Base-by-base conservation (phyloP, 2,888 invertebrate species). In the Idaea straminata region DNA sequence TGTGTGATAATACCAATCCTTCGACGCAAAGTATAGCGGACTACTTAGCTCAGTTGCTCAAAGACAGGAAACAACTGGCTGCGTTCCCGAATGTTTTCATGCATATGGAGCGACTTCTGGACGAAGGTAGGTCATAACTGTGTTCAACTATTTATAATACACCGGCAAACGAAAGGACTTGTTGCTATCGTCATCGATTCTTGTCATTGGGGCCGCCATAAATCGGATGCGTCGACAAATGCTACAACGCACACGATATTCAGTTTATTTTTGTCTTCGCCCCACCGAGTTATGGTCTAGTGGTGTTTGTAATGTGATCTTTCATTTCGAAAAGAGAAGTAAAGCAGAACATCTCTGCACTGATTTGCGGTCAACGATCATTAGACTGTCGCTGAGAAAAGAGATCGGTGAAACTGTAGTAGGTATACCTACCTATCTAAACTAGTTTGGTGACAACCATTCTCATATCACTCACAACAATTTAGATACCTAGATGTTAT, bases 61-160 rank as follows among this genome's bases (percentile, higher is more conserved):
- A 99, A 96, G 99, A 99, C 96, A 98, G 99, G 95, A 99, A 99
- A 95, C 99, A 99, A 95, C 95, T 99, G 92, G 98, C 98, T 87
- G 99, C 99, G 89, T 99, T 99, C 94, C 99, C 99, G 82, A 99
- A 99, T 95, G 98, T 99, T 93, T 99, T 99, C 95, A 96, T 98
- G 94, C 99, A 99, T 95, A 96, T 99, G 92, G 99, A 99, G 94
- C 96, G 99, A 92, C 96, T 99, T 85, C 95, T 99, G 89, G 99
- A 99, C 92, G 99, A 99, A 97, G 99, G 99, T 99, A 95, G 84
- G 92, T 87, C 78, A 81, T 81, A 84, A 84, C 84, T 72, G 70
- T 77, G 77, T 80, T 66, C 62, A 74, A 77, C 83, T 85, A 83
- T 83, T 81, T 76, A 79, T 83, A 88, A 87, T 79, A 82, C 80